Evolutionary conservation across 2,888 invertebrate species (phyloP), one percentile per base, ranked within the genome.

Genomic region (Orgyia antiqua): DNA sequence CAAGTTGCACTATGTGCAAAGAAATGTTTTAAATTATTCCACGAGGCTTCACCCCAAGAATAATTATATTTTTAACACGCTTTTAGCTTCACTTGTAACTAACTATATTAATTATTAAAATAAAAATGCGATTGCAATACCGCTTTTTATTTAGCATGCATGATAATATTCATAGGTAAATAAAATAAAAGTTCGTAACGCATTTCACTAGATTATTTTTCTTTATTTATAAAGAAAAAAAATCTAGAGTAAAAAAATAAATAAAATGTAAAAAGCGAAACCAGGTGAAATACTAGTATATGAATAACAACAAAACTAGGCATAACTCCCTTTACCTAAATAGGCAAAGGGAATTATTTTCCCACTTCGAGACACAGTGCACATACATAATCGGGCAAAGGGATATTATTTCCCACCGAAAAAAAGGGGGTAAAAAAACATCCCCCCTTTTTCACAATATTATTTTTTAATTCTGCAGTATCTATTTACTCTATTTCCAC

Each of bases 1-100:
- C 10, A 24, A 29, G 24, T 35, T 46, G 42, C 29, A 34, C 45
- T 31, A 29, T 36, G 10, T 45, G 45, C 27, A 18, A 17, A 27
- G 10, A 4, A 15, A 10, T 27, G 27, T 10, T 27, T 27, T 17
- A 27, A 18, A 27, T 8, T 10, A 10, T 18, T 27, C n/a, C 27
- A 27, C n/a, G 24, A 24, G 24, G 24, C 24, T 24, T 24, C 24
- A n/a, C 24, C 11, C n/a, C 24, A 24, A n/a, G 24, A 24, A 24
- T 24, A 24, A 24, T 12, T 24, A 10, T 12, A 24, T 24, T 10
- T 10, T 12, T 12, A 24, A 15, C 15, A 15, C 15, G 15, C 15
- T 15, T 15, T 15, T 15, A 15, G 71, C 15, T 15, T 15, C 15
- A 15, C 15, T 15, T 15, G 15, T 15, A 15, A 15, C 6, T 15